Base-by-base conservation (phyloP, 2,888 invertebrate genomes). In the Apantesis nais region DNA sequence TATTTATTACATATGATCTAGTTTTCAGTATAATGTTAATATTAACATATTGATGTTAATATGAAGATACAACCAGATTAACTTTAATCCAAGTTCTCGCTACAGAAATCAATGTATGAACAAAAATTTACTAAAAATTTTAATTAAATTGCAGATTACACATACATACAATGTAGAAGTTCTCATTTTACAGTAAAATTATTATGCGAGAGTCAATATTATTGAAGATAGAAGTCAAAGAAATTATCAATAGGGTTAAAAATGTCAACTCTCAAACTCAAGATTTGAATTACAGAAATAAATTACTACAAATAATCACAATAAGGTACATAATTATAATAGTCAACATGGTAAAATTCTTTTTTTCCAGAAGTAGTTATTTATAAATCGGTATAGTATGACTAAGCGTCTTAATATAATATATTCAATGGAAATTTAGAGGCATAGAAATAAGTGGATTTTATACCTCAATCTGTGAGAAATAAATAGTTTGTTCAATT, bases 401-500 rank as follows among this genome's bases (percentile, higher is more conserved):
- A 82, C 80, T 80, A 80, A 80, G 73, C 82, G 70, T 63, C 74
- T 63, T 58, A 80, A 72, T 74, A 78, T 82, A 80, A 71, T 78
- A 80, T 72, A 70, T 82, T 65, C 69, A 72, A 66, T 66, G 70
- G 69, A 64, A 69, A 69, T 72, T 74, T 71, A 55, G 22, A 44
- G 71, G 68, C 62, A 72, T 69, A 34, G 71, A 73, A 37, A 44
- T 31, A 73, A 74, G 71, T 67, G 62, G 25, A 62, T 74, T 74
- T 75, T 74, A 70, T 31, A 64, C 61, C 61, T 58, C 1, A 66
- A 67, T 64, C 62, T 83, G 83, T 64, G 75, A 77, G 82, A 75
- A 80, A 75, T 72, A 68, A 41, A 48, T 65, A 67, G 11, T 76
- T 68, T 75, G 68, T 71, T 78, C 66, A 81, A 80, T 80, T 74